Evolutionary conservation across 35 echinoderm and acorn worm genomes (phyloP), one percentile per base, ranked within the genome.

Genomic region (Holothuria glaberrima): DNA sequence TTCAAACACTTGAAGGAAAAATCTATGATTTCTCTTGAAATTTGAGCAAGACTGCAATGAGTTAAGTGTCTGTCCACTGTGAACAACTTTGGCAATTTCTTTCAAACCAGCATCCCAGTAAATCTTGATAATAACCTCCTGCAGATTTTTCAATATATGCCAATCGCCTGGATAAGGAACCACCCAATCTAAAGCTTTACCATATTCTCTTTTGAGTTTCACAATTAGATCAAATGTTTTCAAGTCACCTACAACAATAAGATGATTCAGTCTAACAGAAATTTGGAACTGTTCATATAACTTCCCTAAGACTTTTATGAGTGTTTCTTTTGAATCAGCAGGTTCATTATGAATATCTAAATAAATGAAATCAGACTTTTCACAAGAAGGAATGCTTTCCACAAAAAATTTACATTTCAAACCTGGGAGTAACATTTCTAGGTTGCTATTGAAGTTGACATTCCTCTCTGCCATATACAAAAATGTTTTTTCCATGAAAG

Each of bases 101-200:
- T 67, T 67, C 63, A 67, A 67, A 67, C 63, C 63, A 6, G 63
- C 63, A 67, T 67, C 63, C 29, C 63, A 67, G 16, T 6, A 67
- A 6, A 67, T 67, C 16, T 67, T 67, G 63, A 67, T 67, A 6
- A 67, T 67, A 67, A 67, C 63, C 63, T 67, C 63, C 63, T 67
- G 63, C 16, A 67, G 16, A 30, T 67, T 67, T 67, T 67, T 67
- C 63, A 67, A 10, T 46, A 67, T 22, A 16, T 67, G 63, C 63
- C 63, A 67, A 67, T 67, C 63, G 6, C 63, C 63, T 6, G 63
- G 63, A 16, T 67, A 67, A 67, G 63, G 63, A 6, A 67, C 16
- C 3, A 67, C 63, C 63, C 16, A 67, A 16, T 67, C 29, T 30
- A 67, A 16, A 5, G 16, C 4, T 6, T 67, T 67, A 6, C 63